A percentile compares a stretch with the other conserved stretches of the same genome.
Conservation (phyloP, 2,797 vertebrate species). For the Scolopax rusticola region DNA sequence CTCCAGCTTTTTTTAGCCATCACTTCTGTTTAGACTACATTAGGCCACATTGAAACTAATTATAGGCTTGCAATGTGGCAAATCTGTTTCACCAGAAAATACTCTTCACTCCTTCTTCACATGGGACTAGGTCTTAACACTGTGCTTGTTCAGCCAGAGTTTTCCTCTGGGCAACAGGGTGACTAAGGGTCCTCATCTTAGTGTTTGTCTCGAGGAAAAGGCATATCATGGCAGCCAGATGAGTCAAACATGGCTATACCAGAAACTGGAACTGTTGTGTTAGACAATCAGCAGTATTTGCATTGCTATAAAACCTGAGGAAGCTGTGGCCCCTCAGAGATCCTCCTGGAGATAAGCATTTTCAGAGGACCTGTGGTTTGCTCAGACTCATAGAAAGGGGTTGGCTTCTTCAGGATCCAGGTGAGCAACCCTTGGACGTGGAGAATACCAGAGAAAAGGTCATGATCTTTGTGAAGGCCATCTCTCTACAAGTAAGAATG, state of each 20-base stretch:
- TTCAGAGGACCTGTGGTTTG: not conserved
- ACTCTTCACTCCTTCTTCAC: not conserved
- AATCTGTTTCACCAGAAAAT: conserved; percentile 18
- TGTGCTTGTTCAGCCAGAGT: not conserved
- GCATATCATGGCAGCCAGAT: not conserved
- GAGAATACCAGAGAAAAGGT: not conserved
- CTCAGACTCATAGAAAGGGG: not conserved
- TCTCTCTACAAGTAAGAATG: not conserved
- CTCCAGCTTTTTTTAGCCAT: not conserved
- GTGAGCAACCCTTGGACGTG: accelerated
- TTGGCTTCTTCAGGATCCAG: not conserved
- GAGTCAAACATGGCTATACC: not conserved
- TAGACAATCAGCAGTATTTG: not conserved
- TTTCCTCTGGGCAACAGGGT: not conserved
- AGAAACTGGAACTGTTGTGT: not conserved
- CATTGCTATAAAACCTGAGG: not conserved
- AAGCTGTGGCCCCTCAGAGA: not conserved
- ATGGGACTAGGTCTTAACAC: not conserved
- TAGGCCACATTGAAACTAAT: not conserved
- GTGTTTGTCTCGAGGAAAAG: not conserved
- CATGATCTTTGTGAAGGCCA: not conserved
- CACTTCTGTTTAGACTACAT: not conserved
- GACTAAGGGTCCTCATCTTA: not conserved
- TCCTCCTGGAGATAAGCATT: not conserved
- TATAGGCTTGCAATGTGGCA: not conserved